Conservation (phyloP, 2,797 vertebrate species). For the Rhodeus uyekii region DNA sequence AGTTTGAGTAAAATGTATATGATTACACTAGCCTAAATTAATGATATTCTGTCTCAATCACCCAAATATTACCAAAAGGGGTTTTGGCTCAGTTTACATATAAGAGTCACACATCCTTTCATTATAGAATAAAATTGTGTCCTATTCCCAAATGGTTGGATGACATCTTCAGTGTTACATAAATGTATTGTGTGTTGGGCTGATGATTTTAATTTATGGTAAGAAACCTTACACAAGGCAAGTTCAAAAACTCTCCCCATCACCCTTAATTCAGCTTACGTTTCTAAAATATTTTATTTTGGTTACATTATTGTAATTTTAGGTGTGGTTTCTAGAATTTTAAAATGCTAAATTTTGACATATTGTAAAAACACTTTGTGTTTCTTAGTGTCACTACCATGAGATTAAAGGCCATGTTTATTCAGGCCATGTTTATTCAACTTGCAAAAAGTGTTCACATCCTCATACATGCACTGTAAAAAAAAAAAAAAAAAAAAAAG, state of each 20-base stretch:
- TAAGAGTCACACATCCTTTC: background rate
- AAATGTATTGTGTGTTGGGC: background rate
- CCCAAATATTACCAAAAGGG: background rate
- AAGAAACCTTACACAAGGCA: background rate
- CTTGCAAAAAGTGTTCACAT: no score
- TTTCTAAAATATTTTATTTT: background rate
- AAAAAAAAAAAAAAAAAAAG: no score
- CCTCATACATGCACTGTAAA: no score
- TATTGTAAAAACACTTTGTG: background rate
- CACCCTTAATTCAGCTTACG: background rate
- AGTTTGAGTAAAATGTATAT: background rate
- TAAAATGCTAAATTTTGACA: background rate
- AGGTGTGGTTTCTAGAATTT: background rate
- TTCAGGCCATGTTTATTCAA: no score
- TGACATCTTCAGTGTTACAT: background rate
- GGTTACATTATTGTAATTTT: background rate
- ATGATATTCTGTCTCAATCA: background rate
- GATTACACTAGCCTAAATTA: background rate
- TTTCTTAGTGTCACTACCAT: background rate
- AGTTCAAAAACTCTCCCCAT: background rate
- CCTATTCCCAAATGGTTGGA: background rate
- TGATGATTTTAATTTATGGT: background rate
- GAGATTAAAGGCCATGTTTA: no score
- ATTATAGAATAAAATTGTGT: background rate
- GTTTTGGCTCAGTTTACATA: background rate